Evolutionary conservation across 2,888 invertebrate genomes (phyloP), one percentile per base, ranked within the genome.

Genomic region (Cheilosia vernalis): DNA sequence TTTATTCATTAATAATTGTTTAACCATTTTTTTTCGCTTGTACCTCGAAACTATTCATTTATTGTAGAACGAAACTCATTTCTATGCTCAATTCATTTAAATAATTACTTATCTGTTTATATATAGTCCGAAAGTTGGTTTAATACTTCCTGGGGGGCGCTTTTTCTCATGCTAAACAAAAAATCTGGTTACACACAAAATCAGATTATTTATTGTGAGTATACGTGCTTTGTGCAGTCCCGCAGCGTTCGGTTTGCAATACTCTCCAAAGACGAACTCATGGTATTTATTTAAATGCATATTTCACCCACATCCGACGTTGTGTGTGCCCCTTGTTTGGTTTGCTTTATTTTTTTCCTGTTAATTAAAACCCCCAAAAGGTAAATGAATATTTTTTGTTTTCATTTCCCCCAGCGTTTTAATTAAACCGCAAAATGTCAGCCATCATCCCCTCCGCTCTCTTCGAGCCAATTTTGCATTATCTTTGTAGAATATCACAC

Each of bases 361-460:
- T 84, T 80, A 79, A 80, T 80, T 74, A 84, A 80, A 74, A 76
- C 69, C 79, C 49, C 64, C 64, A 73, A 80, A 84, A 84, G 55
- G 80, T 70, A 80, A 80, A 84, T 76, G 64, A 80, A 80, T 70
- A 70, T 70, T 70, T 66, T 13, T 37, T 37, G 37, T 1, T 37
- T 3, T 37, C 13, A 37, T 37, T 37, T 79, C 10, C 44, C 55
- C 42, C 80, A 42, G 58, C 64, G 53, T 84, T 84, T 80, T 84
- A 84, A 84, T 84, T 84, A 84, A 84, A 84, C 84, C 84, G 64
- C 84, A 80, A 79, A 66, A 58, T 70, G 60, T 69, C 64, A 42
- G 40, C 58, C 37, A 51, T 27, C 74, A 17, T 19, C 33, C 19
- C 19, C n/a, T 19, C 42, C 24, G 33, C 19, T 24, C n/a, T 30